These are phyloP conservation scores for Onychorhynchus coronatus DNA, from an alignment of 2,113 vertebrate genomes.

Conservation along the genomic window DNA sequence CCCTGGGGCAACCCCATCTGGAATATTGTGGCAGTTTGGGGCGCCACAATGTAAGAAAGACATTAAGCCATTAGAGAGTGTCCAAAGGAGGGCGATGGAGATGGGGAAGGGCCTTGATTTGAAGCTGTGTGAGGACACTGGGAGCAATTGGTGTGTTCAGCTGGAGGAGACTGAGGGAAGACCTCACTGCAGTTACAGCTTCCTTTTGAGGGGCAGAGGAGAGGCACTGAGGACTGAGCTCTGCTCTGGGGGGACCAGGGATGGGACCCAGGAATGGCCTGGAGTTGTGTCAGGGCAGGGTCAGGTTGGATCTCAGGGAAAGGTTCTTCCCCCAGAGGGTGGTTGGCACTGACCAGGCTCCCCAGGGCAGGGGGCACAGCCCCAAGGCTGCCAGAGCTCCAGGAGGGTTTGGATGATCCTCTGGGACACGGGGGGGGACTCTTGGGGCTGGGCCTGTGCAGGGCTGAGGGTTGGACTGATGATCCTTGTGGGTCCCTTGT, in stretches of 20 bases:
- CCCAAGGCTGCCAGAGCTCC: neutral
- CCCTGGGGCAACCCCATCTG: neutral
- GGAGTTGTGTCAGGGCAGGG: neutral
- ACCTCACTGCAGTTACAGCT: neutral
- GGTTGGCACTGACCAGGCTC: neutral
- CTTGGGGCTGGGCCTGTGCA: neutral
- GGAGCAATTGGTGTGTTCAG: neutral
- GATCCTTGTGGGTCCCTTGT: neutral
- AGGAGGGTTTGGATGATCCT: neutral
- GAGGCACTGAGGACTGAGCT: neutral
- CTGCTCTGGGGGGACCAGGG: neutral
- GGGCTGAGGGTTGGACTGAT: neutral
- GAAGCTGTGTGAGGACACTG: neutral
- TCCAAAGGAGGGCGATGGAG: neutral
- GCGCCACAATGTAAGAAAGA: neutral
- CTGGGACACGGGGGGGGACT: neutral
- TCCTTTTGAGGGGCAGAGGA: neutral
- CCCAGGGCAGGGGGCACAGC: neutral
- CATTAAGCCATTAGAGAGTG: neutral
- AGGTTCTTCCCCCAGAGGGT: neutral
- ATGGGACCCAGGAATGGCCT: neutral
- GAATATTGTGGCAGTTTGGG: neutral
- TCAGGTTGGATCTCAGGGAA: neutral
- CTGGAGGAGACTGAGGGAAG: neutral
- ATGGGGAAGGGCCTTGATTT: neutral